Base-by-base conservation (phyloP, 35 echinoderm and acorn worm genomes). In the Nesometra sesokonis region DNA sequence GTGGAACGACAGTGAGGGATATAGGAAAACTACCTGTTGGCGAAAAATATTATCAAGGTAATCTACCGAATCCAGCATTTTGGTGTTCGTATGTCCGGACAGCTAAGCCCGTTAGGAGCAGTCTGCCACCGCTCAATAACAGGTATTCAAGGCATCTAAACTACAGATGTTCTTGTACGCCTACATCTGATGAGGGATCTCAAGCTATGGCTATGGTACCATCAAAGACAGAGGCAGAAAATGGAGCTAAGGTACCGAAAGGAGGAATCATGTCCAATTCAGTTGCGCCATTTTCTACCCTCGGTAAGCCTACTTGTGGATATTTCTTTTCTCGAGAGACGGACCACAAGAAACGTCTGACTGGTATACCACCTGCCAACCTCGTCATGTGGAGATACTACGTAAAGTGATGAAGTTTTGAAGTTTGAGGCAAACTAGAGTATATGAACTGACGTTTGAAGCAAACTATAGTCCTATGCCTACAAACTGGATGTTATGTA, bases 361-460 rank as follows among this genome's bases (percentile, higher is more conserved):
- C 90, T 27, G 96, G 96, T 9, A 99, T 99, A 37, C 92, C 96
- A 27, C 77, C 96, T 0, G 85, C 96, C 11, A 93, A 99, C 76
- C 93, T 99, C 11, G 96, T 99, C 0, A 90, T 90, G 82, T 94
- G 90, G 89, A 89, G 96, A 84, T 99, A 99, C 52, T 98, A 91
- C 47, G 92, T 94, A 27, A 99, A 99, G 80, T 99, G 92, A 37
- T 7, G 5, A 43, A 4, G 15, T 43, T 43, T 4, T 7, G 38
- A 4, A 43, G n/a, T n/a, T n/a, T n/a, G n/a, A n/a, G 38, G 38
- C 38, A 4, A 7, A 43, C 5, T 7, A 4, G 38, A 43, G 38
- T 7, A 15, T 7, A 4, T 7, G 38, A 7, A 43, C 4, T 43
- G 38, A 4, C 5, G 38, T n/a, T n/a, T n/a, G n/a, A n/a, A n/a